Evolutionary conservation across 23 tunicate species (phyloP).

Genomic region (Clavelina lepadiformis): DNA sequence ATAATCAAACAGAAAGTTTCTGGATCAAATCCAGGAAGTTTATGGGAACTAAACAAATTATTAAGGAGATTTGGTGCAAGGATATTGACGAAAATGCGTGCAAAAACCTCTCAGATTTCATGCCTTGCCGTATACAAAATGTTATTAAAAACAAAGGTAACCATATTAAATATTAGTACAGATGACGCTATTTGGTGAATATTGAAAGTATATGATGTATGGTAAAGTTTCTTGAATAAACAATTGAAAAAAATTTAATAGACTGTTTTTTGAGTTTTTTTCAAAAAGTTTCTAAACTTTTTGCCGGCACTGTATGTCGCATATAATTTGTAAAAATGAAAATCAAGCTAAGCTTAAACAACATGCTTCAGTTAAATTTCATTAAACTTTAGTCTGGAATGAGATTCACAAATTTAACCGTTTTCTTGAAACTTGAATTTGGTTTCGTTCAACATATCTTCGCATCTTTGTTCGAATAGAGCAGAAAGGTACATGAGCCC

Average conservation of each 20-base stretch:
- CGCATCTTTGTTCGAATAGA: too few species aligned
- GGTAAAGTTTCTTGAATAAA: constrained; percentile 21
- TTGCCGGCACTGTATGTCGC: constrained; percentile 16
- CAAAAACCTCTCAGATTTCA: constrained; percentile 20
- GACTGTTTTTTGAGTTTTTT: constrained; percentile 9
- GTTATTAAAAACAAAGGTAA: constrained; percentile 26
- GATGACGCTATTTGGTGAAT: constrained; percentile 12
- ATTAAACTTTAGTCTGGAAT: too few species aligned
- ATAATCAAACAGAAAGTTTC: constrained; percentile 7
- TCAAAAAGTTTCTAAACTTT: constrained; percentile 12
- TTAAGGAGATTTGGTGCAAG: constrained; percentile 14
- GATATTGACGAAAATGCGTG: constrained; percentile 14
- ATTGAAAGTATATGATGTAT: constrained; percentile 2
- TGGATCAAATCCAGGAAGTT: constrained; percentile 20
- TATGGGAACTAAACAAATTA: constrained; percentile 18
- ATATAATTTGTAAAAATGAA: neutral
- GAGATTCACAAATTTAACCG: too few species aligned
- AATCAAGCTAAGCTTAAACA: too few species aligned
- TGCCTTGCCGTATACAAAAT: constrained; percentile 17
- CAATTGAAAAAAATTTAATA: constrained; percentile 6
- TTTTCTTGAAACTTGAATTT: too few species aligned
- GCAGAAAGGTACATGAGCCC: too few species aligned
- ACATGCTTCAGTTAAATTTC: too few species aligned
- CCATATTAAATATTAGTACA: neutral
- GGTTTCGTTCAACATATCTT: too few species aligned